A percentile compares a stretch with the other conserved stretches of the same genome.
These are phyloP conservation scores for Branchellion lobata DNA, from an alignment of 2,888 invertebrate genomes.

Conservation along the genomic window DNA sequence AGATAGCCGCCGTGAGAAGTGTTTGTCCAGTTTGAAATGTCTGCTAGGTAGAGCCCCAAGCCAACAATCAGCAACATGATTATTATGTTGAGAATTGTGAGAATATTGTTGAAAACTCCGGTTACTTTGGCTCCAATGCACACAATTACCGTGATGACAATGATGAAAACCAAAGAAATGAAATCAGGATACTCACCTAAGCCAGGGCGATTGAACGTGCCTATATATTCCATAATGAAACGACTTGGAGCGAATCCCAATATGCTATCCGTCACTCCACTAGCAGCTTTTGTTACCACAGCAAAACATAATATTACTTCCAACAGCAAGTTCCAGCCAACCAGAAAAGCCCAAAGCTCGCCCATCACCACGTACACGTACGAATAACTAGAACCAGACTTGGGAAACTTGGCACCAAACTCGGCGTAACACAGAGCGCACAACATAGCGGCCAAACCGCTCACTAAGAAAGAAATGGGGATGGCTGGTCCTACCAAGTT, in stretches of 20 bases:
- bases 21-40: conserved; percentile 76
- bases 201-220: conserved; percentile 51
- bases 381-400: conserved; percentile 62
- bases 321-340: conserved; percentile 56
- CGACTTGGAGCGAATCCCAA: conserved; percentile 56
- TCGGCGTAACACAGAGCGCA: conserved; percentile 79
- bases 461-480: conserved; percentile 75
- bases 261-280: conserved; percentile 58
- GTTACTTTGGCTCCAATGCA: conserved; percentile 55
- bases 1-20: conserved; percentile 55
- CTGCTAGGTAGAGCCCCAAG: conserved; percentile 80
- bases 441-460: conserved; percentile 79
- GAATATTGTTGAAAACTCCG: conserved; percentile 59
- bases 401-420: conserved; percentile 70
- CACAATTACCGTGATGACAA: conserved; percentile 63
- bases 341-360: conserved; percentile 59
- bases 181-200: conserved; percentile 60
- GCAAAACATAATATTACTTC: conserved; percentile 56
- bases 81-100: conserved; percentile 58
- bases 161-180: conserved; percentile 58
- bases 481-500: conserved; percentile 87
- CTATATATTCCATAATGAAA: conserved; percentile 51
- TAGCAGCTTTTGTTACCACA: conserved; percentile 62
- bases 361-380: conserved; percentile 60
- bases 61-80: conserved; percentile 60